Base-by-base conservation (phyloP, 2,797 vertebrate species). In the Poecilia velifera region DNA sequence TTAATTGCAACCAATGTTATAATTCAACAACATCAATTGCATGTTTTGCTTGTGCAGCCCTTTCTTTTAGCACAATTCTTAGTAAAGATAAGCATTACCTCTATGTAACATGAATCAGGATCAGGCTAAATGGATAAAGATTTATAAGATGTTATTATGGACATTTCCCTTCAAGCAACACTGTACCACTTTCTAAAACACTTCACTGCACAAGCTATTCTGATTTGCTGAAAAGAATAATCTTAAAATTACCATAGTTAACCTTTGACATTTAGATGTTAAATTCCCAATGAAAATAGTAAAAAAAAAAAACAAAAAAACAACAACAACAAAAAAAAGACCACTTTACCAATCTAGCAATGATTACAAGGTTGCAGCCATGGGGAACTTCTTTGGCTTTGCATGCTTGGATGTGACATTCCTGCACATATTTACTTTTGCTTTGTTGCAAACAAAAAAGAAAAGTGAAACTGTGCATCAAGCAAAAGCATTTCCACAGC, bases 391-490 rank as follows among this genome's bases (percentile, higher is more conserved):
- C 72, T 46, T 22, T 81, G 43, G 68, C n/a, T 43, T 25, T 45
- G 1, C 5, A 43, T 22, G n/a, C 1, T n/a, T 41, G 9, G 36
- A 9, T 73, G 18, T 55, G 78, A 81, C 18, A 53, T 57, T 3
- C 51, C 39, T 7, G 3, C 5, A 41, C 39, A 59, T 3, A 28
- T 72, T 41, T 31, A 72, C 20, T 68, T 82, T 72, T 80, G 20
- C 31, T 74, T n/a, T 31, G n/a, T 75, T 77, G 72, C 13, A 51
- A 77, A 47, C 13, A 59, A 18, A 81, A 72, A 62, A 0, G 41
- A 41, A 80, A 86, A 86, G 76, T 79, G 22, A 86, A 91, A 80
- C 75, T 64, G 53, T 31, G 83, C 1, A 20, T 45, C 68, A 41
- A 74, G 39, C 68, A 57, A 46, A 80, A 81, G 1, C 76, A 79